phyloP scores from a whole-genome alignment of 2,797 vertebrate species.

The Cottoperca gobio region DNA sequence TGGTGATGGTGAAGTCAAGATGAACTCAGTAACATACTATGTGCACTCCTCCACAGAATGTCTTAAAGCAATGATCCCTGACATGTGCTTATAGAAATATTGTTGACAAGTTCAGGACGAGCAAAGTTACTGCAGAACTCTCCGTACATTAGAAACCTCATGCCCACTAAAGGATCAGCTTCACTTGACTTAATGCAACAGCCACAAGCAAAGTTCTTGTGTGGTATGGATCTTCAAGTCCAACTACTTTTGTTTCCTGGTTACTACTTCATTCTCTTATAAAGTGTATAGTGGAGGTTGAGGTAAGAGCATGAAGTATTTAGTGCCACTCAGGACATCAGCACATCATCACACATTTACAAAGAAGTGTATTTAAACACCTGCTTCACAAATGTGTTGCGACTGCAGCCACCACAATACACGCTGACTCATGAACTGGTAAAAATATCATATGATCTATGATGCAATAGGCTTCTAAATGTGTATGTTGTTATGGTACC shows the following conservation, averaged over 20 bases:
- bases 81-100: neutral
- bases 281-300: neutral
- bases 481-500: no score
- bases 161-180: neutral
- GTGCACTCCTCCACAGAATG: conserved; percentile 20
- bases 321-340: neutral
- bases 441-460: neutral
- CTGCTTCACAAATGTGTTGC: neutral
- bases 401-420: neutral
- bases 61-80: conserved; percentile 23
- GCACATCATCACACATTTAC: neutral
- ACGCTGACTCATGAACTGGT: neutral
- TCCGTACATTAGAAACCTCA: conserved; percentile 2
- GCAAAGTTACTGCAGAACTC: neutral
- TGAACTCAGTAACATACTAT: conserved; percentile 29
- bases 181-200: conserved; percentile 24
- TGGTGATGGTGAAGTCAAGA: conserved; percentile 25
- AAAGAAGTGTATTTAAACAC: conserved; percentile 1
- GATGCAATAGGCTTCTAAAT: neutral
- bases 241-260: neutral
- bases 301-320: neutral
- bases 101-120: conserved; percentile 15
- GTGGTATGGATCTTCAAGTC: neutral
- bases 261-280: neutral
- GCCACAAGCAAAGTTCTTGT: conserved; percentile 2